These are phyloP conservation scores for Erythrocercus mccallii DNA, from an alignment of 2,113 vertebrate species.

Conservation along the genomic window DNA sequence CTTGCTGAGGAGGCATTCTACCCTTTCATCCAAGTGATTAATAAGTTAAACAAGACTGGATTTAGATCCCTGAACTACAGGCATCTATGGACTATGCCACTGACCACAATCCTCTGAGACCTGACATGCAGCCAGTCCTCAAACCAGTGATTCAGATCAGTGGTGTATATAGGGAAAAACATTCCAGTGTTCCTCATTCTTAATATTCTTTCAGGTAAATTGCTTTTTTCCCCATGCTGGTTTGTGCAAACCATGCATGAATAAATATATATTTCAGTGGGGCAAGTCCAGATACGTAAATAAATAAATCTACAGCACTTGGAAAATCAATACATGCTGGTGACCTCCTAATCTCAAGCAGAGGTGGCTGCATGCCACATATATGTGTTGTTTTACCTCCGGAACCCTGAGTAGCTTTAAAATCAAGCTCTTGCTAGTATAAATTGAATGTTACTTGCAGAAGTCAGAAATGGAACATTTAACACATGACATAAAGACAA, in stretches of 20 bases:
- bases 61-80: background rate
- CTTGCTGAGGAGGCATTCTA: background rate
- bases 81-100: background rate
- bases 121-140: background rate
- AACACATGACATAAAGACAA: background rate
- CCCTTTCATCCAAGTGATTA: background rate
- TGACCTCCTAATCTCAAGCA: background rate
- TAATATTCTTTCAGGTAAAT: background rate
- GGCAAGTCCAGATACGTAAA: background rate
- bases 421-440: background rate
- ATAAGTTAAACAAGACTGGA: background rate
- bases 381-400: background rate
- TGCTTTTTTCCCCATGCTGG: background rate
- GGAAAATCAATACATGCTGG: background rate
- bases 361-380: background rate
- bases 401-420: background rate
- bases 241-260: background rate
- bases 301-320: background rate
- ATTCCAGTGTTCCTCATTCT: background rate
- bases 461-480: background rate
- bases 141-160: background rate
- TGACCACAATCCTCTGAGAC: background rate
- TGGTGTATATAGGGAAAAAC: background rate
- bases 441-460: background rate
- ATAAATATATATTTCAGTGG: background rate